Evolutionary conservation across 2,113 vertebrate species (phyloP), one percentile per base, ranked within the genome.

Genomic region (Eidolon helvum): DNA sequence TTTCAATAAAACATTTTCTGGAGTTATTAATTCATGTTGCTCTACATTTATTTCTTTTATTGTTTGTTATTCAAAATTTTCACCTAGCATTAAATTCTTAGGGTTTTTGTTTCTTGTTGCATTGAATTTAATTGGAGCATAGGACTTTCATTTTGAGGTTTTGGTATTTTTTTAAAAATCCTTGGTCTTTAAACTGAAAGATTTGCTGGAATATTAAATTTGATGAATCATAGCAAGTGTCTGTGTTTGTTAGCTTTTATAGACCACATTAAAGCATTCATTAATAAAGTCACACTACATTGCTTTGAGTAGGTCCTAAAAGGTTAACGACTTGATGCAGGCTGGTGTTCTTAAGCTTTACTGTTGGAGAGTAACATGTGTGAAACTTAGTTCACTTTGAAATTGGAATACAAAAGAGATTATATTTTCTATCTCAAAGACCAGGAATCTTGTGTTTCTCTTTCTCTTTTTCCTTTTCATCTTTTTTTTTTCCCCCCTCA

Each of bases 211-310:
- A 98, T 98, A 98, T 99, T 98, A 98, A 98, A 98, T 98, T 98
- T 98, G 98, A 98, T 98, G 98, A 98, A 98, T 98, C 98, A 98
- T 95, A 98, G 95, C 96, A 96, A 98, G 91, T 97, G 96, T 96
- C 97, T 89, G 94, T 97, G 93, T 98, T 98, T 98, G 94, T 96
- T 96, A 97, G 95, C 97, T 98, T 98, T 98, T 98, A 98, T 97
- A 98, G 97, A 96, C 96, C 98, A 97, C 98, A 98, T 98, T 98
- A 98, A 99, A 98, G 97, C 89, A 95, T 97, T 98, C 98, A 98
- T 98, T 99, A 98, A 98, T 98, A 97, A 98, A 98, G 97, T 98
- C 98, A 98, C 98, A 98, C 98, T 96, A 85, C 97, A 97, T 91
- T 98, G 98, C 98, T 97, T 98, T 98, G 98, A 98, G 98, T 97